A percentile compares a stretch with the other conserved stretches of the same genome.
phyloP scores from a whole-genome alignment of 2,888 invertebrate species.

The Arge pagana region DNA sequence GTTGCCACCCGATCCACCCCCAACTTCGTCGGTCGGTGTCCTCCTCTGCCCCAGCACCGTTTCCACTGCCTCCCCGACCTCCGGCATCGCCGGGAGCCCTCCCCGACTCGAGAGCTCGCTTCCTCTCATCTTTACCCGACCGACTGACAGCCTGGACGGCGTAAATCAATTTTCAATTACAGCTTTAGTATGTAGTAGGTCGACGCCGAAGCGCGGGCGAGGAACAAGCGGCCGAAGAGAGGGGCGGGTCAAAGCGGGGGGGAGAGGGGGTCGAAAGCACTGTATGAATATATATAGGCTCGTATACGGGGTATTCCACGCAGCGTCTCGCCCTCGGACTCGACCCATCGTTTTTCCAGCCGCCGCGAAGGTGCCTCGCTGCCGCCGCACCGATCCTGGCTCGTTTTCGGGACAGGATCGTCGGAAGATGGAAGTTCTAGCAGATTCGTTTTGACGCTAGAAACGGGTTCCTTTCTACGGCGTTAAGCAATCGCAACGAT shows the following conservation, averaged over 20 bases:
- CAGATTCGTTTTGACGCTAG: no score
- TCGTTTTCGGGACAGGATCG: no score
- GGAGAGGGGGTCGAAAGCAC: slow-evolving; percentile 20
- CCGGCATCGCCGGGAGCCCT: slow-evolving; percentile 17
- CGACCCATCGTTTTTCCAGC: no score
- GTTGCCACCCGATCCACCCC: slow-evolving; percentile 40
- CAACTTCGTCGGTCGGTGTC: slow-evolving; percentile 22
- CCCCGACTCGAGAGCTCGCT: slow-evolving; percentile 29
- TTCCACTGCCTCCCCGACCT: slow-evolving; percentile 19
- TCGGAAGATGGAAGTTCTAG: no score
- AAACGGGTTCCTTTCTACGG: no score
- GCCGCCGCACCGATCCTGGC: no score
- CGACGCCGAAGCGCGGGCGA: slow-evolving; percentile 15
- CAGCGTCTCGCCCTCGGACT: no score
- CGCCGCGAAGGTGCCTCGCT: no score
- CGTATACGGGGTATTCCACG: no score
- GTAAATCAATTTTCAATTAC: slow-evolving; percentile 62
- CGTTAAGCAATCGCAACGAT: no score
- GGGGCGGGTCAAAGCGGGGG: slow-evolving; percentile 18
- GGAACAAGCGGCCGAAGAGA: slow-evolving; percentile 17
- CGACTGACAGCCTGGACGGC: slow-evolving; percentile 57
- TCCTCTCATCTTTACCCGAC: slow-evolving; percentile 49
- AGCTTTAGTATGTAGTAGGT: slow-evolving; percentile 45
- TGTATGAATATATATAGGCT: no score
- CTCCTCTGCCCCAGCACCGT: slow-evolving; percentile 25